Conservation (phyloP, 1,140 invertebrate species). For the Neodiprion fabricii region DNA sequence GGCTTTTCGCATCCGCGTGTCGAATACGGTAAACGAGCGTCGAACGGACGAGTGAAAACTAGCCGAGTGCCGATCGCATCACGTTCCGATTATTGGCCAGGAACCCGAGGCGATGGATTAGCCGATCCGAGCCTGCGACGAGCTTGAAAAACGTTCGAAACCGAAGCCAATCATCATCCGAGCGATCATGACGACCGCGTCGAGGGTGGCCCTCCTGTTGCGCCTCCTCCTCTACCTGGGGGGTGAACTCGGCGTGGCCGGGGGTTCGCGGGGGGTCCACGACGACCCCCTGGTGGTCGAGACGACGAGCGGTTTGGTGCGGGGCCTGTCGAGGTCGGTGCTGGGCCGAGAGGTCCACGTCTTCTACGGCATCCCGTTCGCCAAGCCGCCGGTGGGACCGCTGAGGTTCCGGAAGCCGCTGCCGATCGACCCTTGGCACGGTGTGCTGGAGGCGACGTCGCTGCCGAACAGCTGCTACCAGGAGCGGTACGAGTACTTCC, state of each 20-base stretch:
- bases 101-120: no score
- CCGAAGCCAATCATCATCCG: no score
- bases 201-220: slow-evolving; percentile 17
- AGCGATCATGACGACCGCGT: not conserved
- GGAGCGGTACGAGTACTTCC: slow-evolving; percentile 87
- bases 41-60: no score
- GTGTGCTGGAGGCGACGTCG: slow-evolving; percentile 77
- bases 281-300: slow-evolving; percentile 79
- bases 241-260: slow-evolving; percentile 33
- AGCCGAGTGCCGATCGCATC: no score
- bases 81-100: no score
- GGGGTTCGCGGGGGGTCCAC: slow-evolving; percentile 64
- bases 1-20: slow-evolving; percentile 10
- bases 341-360: slow-evolving; percentile 84
- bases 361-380: slow-evolving; percentile 94
- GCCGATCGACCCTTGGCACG: slow-evolving; percentile 85
- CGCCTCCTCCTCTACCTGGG: not conserved
- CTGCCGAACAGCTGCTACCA: slow-evolving; percentile 86
- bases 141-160: no score
- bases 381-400: slow-evolving; percentile 88
- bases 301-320: slow-evolving; percentile 79
- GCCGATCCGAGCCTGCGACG: no score
- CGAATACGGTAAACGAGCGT: no score
- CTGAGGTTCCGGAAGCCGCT: slow-evolving; percentile 87
- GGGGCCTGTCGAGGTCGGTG: slow-evolving; percentile 77